phyloP scores from a whole-genome alignment of 2,797 vertebrate species.

The Acropternis orthonyx region DNA sequence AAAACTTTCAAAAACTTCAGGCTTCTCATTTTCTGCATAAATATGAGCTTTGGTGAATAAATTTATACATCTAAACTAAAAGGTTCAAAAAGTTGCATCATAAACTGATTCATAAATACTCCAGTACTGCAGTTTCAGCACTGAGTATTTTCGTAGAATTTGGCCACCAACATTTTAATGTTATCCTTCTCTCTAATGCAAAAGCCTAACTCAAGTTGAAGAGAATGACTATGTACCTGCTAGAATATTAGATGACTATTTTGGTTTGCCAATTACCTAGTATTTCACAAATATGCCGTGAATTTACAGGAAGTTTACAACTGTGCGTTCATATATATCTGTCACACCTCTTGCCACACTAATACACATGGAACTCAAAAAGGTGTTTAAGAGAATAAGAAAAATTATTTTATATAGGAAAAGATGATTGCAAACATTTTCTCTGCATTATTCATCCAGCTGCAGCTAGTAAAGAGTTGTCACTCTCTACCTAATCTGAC shows the following conservation, averaged over 20 bases:
- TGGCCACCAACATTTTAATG: not conserved
- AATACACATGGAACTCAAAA: not conserved
- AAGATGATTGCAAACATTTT: conserved; percentile 11
- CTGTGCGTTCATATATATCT: not conserved
- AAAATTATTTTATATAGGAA: not conserved
- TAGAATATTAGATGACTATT: not conserved
- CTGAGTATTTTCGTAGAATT: not conserved
- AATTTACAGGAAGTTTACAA: not conserved
- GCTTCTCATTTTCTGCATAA: not conserved
- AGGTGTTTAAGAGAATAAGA: not conserved
- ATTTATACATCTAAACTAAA: not conserved
- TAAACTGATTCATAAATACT: not conserved
- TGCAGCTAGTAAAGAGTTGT: conserved; percentile 9
- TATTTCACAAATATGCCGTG: not conserved
- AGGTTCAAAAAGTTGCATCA: not conserved
- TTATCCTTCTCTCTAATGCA: not conserved
- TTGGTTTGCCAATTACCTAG: not conserved
- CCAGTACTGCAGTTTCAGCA: not conserved
- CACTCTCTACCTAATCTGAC: conserved; percentile 40
- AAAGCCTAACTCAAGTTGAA: not conserved
- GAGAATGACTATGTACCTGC: not conserved
- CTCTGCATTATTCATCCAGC: conserved; percentile 51
- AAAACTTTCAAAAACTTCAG: not conserved
- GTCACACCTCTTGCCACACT: not conserved
- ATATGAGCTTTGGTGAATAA: not conserved